Evolutionary conservation across 2,113 vertebrate species (phyloP).

Genomic region (Nothobranchius furzeri): DNA sequence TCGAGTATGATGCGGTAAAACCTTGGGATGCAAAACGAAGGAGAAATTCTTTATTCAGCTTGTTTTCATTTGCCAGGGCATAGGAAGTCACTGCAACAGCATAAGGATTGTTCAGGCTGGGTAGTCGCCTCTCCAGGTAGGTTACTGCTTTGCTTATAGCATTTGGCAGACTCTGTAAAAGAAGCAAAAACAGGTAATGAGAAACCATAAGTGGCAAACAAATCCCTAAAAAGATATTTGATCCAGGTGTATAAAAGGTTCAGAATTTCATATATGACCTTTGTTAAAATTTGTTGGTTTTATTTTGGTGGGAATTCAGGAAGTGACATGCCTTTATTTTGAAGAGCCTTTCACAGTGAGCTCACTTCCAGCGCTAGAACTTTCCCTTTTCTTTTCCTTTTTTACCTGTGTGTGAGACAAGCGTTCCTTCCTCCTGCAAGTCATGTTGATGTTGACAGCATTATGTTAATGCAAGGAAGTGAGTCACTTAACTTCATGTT

Average conservation of each 20-base stretch:
- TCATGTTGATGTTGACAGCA: too few species aligned
- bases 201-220: background rate
- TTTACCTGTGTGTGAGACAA: too few species aligned
- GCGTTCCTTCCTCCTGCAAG: too few species aligned
- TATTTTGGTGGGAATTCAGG: too few species aligned
- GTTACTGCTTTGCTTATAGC: constrained; percentile 74
- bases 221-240: background rate
- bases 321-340: too few species aligned
- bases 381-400: too few species aligned
- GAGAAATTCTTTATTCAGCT: constrained; percentile 58
- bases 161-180: constrained; percentile 66
- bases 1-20: constrained; percentile 32
- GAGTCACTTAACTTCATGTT: too few species aligned
- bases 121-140: constrained; percentile 73
- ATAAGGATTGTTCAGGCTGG: constrained; percentile 77
- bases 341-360: too few species aligned
- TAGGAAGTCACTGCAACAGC: constrained; percentile 84
- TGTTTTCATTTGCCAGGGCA: constrained; percentile 75
- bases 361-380: too few species aligned
- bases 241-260: background rate
- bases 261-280: background rate
- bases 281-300: too few species aligned
- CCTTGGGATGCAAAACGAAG: constrained; percentile 73
- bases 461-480: too few species aligned
- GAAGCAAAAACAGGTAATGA: background rate